phyloP scores from a whole-genome alignment of 2,797 vertebrate genomes.

The Amblyraja radiata region DNA sequence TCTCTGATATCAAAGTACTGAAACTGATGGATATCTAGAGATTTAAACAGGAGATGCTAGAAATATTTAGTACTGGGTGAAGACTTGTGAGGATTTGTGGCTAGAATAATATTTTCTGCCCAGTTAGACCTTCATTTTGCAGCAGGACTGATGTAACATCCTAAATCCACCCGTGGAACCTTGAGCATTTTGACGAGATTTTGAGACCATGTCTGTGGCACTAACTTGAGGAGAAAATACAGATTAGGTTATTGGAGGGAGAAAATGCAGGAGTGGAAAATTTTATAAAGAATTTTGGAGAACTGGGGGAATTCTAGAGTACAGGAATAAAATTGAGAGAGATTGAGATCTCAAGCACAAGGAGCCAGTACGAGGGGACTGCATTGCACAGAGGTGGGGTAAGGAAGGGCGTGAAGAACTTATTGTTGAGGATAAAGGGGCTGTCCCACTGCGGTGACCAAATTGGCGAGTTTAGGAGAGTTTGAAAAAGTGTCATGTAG shows the following conservation, averaged over 20 bases:
- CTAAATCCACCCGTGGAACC: no score
- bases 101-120: neutral
- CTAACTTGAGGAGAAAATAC: neutral
- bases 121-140: neutral
- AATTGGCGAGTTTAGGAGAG: no score
- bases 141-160: neutral
- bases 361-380: neutral
- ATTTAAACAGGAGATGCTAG: no score
- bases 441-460: no score
- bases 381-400: neutral
- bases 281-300: neutral
- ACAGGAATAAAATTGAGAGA: neutral
- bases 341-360: neutral
- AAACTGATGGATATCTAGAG: no score
- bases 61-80: no score
- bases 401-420: neutral
- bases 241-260: neutral
- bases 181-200: neutral
- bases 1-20: no score
- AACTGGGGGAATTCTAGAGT: neutral
- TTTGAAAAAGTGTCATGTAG: no score
- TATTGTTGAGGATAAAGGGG: neutral
- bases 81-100: neutral
- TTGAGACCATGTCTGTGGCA: neutral
- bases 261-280: neutral